These are phyloP conservation scores for Neoscelio sp. DNA, from an alignment of 2,888 invertebrate genomes.

Conservation along the genomic window DNA sequence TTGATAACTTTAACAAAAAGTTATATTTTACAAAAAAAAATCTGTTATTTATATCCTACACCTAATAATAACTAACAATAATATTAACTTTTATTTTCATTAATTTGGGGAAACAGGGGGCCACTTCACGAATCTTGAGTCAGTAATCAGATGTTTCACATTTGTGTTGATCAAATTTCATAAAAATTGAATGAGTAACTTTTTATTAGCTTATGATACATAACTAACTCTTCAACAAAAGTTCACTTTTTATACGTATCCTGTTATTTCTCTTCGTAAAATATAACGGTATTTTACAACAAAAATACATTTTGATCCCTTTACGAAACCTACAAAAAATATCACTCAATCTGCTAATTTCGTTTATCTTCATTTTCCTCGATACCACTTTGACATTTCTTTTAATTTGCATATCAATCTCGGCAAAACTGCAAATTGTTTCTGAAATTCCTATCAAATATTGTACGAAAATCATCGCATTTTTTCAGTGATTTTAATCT, in stretches of 20 bases:
- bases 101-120: no score
- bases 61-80: no score
- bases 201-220: not conserved
- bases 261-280: not conserved
- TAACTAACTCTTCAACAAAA: not conserved
- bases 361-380: no score
- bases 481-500: conserved; percentile 38
- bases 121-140: no score
- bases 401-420: not conserved
- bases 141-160: not conserved
- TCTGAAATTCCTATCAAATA: not conserved
- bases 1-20: no score
- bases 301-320: not conserved
- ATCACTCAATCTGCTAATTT: no score
- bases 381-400: no score
- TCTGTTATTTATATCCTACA: no score
- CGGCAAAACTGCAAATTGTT: not conserved
- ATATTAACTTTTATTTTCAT: no score
- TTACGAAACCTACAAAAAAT: not conserved
- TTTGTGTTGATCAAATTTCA: not conserved
- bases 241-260: not conserved
- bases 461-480: conserved; percentile 3
- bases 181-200: not conserved
- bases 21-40: no score
- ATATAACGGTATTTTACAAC: not conserved